Evolutionary conservation across 2,113 vertebrate genomes (phyloP).

Genomic region (Chiloscyllium plagiosum): DNA sequence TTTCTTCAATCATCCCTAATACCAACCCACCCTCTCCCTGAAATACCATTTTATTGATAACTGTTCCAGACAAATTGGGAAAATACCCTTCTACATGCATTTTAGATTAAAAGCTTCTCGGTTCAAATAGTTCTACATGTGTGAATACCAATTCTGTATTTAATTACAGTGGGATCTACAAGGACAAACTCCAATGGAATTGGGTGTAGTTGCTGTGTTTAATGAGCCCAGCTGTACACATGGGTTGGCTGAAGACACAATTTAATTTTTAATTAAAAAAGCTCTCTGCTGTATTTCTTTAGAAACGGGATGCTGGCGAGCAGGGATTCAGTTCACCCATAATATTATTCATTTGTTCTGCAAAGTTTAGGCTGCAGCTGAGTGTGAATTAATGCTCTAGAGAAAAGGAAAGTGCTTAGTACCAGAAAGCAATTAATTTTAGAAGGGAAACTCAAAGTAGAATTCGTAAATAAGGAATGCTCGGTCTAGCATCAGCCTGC

Average conservation of each 20-base stretch:
- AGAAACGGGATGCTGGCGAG: background rate
- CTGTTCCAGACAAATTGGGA: slow-evolving; percentile 16
- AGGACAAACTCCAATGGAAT: background rate
- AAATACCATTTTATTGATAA: background rate
- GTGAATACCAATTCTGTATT: slow-evolving; percentile 11
- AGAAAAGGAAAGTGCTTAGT: slow-evolving; percentile 18
- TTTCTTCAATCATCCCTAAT: background rate
- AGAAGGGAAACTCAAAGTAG: slow-evolving; percentile 9
- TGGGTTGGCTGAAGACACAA: background rate
- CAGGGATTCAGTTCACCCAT: background rate
- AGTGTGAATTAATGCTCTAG: slow-evolving; percentile 20
- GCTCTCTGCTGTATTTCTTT: background rate
- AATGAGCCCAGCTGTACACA: background rate
- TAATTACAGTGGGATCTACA: background rate
- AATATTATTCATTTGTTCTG: slow-evolving; percentile 29
- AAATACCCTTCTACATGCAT: background rate
- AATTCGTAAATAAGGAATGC: slow-evolving; percentile 16
- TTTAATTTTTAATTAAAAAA: slow-evolving; percentile 32
- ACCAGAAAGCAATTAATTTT: slow-evolving; percentile 33
- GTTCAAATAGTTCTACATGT: background rate
- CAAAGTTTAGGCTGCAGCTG: background rate
- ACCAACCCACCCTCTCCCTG: background rate
- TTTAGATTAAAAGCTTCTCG: slow-evolving; percentile 8
- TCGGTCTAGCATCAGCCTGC: background rate
- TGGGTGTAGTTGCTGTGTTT: background rate